Conservation (phyloP, 2,888 invertebrate species). For the Rhingia rostrata region DNA sequence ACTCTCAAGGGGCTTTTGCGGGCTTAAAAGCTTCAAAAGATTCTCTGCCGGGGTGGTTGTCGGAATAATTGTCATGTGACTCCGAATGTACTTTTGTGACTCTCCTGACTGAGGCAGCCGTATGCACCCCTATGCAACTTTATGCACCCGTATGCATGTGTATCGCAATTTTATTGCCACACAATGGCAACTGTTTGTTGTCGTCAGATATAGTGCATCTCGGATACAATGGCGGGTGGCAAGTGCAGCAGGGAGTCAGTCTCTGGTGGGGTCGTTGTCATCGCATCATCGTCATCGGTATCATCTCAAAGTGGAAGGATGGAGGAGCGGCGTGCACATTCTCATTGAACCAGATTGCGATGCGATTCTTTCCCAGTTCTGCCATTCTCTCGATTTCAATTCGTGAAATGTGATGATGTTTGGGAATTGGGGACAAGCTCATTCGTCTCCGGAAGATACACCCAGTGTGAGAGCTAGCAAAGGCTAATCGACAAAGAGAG, state of each 20-base stretch:
- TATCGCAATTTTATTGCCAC: slow-evolving; percentile 46
- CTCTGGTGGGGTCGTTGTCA: slow-evolving; percentile 8
- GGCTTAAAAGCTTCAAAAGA: slow-evolving; percentile 5
- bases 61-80: slow-evolving; percentile 52
- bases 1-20: not conserved
- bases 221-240: slow-evolving; percentile 37
- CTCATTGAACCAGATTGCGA: slow-evolving; percentile 44
- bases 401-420: slow-evolving; percentile 61
- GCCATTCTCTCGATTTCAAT: slow-evolving; percentile 10
- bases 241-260: slow-evolving; percentile 44
- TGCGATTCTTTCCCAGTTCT: slow-evolving; percentile 9
- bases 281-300: not conserved
- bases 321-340: not conserved
- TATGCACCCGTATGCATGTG: not conserved
- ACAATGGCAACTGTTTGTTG: slow-evolving; percentile 38
- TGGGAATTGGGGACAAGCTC: slow-evolving; percentile 46
- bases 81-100: slow-evolving; percentile 25
- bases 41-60: not conserved
- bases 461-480: not conserved
- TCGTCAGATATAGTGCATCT: slow-evolving; percentile 31
- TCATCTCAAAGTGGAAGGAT: slow-evolving; percentile 9
- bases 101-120: not conserved
- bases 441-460: slow-evolving; percentile 38
- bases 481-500: slow-evolving; percentile 37
- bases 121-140: not conserved